Evolutionary conservation across 2,888 invertebrate genomes (phyloP).

Genomic region (Oxycera nigricornis): DNA sequence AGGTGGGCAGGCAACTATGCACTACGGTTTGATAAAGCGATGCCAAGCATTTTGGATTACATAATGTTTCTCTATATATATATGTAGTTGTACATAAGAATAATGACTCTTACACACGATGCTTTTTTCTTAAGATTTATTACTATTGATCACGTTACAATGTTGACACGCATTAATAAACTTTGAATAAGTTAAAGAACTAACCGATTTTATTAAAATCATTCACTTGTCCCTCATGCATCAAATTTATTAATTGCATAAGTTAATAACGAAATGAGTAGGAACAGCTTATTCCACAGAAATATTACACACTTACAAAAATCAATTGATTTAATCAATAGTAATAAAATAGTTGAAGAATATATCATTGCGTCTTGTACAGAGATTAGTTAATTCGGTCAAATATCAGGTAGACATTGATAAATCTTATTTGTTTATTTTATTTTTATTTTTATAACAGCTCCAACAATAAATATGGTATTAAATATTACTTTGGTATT

Average conservation of each 20-base stretch:
- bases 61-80: not conserved
- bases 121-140: conserved; percentile 11
- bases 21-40: conserved; percentile 51
- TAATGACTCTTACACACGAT: conserved; percentile 10
- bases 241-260: not conserved
- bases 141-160: conserved; percentile 25
- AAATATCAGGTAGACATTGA: not conserved
- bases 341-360: conserved; percentile 21
- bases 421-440: conserved; percentile 39
- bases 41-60: conserved; percentile 50
- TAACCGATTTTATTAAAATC: conserved; percentile 35
- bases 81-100: not conserved
- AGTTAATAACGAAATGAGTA: conserved; percentile 13
- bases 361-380: not conserved
- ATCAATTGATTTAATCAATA: conserved; percentile 11
- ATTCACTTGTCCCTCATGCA: conserved; percentile 19
- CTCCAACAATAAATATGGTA: not conserved
- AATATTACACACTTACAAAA: not conserved
- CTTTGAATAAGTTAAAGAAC: conserved; percentile 1
- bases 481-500: conserved; percentile 13
- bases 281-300: conserved; percentile 24
- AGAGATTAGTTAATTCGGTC: not conserved
- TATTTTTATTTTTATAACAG: not conserved
- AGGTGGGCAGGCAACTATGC: conserved; percentile 49
- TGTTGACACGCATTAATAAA: not conserved